Conservation (phyloP, 2,113 vertebrate species). For the Craseonycteris thonglongyai region DNA sequence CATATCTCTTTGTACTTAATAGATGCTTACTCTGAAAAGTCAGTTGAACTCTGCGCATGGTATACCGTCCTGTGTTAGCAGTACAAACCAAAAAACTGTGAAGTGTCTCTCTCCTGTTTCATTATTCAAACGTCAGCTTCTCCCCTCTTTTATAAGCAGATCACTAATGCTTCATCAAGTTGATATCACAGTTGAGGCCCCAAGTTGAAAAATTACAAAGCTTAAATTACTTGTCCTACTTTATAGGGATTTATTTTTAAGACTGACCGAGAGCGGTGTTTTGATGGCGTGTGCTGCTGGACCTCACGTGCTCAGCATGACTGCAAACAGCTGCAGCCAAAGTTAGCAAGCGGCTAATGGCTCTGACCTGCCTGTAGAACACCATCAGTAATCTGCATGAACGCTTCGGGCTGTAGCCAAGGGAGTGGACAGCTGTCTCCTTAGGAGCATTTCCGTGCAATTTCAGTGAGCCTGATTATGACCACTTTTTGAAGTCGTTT, state of each 20-base stretch:
- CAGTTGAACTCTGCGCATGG: neutral
- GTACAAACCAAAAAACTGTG: conserved; percentile 34
- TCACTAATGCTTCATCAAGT: conserved; percentile 40
- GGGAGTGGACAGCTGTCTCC: conserved; percentile 42
- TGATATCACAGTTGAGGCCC: neutral
- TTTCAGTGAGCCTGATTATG: neutral
- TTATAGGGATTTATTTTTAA: conserved; percentile 59
- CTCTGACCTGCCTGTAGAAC: neutral
- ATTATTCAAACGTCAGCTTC: conserved; percentile 49
- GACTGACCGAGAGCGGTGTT: neutral
- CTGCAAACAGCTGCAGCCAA: conserved; percentile 51
- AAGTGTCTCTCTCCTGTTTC: conserved; percentile 19
- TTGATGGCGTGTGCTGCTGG: neutral
- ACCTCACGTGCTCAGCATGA: accelerated
- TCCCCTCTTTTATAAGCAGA: conserved; percentile 40
- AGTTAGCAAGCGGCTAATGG: conserved; percentile 56
- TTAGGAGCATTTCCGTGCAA: neutral
- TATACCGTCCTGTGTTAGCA: conserved; percentile 16
- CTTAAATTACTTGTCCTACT: conserved; percentile 48
- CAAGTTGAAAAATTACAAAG: conserved; percentile 54
- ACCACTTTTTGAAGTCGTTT: conserved; percentile 9
- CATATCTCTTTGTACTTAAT: neutral
- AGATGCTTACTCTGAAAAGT: conserved; percentile 20
- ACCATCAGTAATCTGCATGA: conserved; percentile 35
- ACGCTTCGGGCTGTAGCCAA: neutral